Base-by-base conservation (phyloP, 2,888 invertebrate species). In the Euplexia lucipara region DNA sequence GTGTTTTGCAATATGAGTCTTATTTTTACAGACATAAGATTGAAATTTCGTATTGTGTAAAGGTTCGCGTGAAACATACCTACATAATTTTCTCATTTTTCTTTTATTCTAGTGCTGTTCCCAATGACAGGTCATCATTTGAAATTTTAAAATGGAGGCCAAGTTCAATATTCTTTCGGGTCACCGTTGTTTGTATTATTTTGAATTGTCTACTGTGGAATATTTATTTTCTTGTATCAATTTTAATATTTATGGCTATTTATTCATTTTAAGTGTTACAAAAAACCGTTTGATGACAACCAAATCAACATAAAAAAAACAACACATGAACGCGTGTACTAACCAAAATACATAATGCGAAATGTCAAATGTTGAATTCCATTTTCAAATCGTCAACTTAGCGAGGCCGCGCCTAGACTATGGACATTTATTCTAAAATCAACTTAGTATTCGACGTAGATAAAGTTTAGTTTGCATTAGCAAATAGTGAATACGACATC, bases 321-420 rank as follows among this genome's bases (percentile, higher is more conserved):
- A 60, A 64, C 56, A 47, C 45, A 30, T 47, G 5, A 59, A 53
- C 52, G 26, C 47, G 58, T 63, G 61, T 75, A 79, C 70, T 34
- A 70, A 79, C 70, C 37, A 70, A 82, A 79, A 73, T 69, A 70
- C 39, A 62, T 71, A 78, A 80, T 76, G 77, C 74, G 54, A 88
- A 88, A 89, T 88, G 82, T 85, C 86, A 88, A 88, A 88, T 64
- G 82, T 76, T 78, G 75, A 87, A 90, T 88, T 87, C 87, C 86
- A 85, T 86, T 86, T 91, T 87, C 82, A 84, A 90, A 88, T 86
- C 78, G 81, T 83, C 75, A 83, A 70, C 79, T 64, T 48, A 63
- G 56, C 76, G 65, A 67, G 20, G 78, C 75, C 79, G 76, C 83
- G 56, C 86, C 85, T 81, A 59, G 65, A 65, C 62, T 74, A 18